A percentile compares a stretch with the other conserved stretches of the same genome.
Evolutionary conservation across 2,797 vertebrate species (phyloP).

Genomic region (Ctenosaura bakeri): DNA sequence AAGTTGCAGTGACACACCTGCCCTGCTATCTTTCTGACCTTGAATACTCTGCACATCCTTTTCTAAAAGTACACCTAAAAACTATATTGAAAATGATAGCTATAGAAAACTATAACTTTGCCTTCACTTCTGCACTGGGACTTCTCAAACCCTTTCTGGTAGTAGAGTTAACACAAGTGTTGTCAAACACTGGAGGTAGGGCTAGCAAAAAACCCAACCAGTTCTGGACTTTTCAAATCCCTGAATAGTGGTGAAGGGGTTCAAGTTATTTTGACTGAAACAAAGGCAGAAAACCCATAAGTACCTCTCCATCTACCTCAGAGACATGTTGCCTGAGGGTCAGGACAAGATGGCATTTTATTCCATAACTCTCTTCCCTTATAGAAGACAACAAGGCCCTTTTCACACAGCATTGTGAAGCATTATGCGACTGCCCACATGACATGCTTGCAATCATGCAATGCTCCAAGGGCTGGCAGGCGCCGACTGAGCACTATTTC

Average conservation of each 20-base stretch:
- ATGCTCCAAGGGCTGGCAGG: too few relatives aligned
- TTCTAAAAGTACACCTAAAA: not conserved
- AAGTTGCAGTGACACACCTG: conserved; percentile 29
- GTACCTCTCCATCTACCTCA: not conserved
- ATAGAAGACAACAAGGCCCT: too few relatives aligned
- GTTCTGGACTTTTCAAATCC: not conserved
- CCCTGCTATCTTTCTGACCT: conserved; percentile 10
- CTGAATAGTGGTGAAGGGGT: too few relatives aligned
- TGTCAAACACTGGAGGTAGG: too few relatives aligned
- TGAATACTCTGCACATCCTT: conserved; percentile 1
- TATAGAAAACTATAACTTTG: not conserved
- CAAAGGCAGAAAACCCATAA: not conserved
- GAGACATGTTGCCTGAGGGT: not conserved
- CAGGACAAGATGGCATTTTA: not conserved
- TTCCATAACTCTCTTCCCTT: too few relatives aligned
- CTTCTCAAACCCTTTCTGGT: not conserved
- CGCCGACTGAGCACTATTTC: too few relatives aligned
- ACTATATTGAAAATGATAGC: not conserved
- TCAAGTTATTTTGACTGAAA: not conserved
- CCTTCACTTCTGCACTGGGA: too few relatives aligned
- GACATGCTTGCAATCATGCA: too few relatives aligned
- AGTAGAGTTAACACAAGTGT: not conserved
- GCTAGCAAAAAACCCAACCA: not conserved
- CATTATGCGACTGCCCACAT: too few relatives aligned
- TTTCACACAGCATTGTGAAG: too few relatives aligned